Evolutionary conservation across 2,113 vertebrate species (phyloP).

Genomic region (Willisornis vidua): DNA sequence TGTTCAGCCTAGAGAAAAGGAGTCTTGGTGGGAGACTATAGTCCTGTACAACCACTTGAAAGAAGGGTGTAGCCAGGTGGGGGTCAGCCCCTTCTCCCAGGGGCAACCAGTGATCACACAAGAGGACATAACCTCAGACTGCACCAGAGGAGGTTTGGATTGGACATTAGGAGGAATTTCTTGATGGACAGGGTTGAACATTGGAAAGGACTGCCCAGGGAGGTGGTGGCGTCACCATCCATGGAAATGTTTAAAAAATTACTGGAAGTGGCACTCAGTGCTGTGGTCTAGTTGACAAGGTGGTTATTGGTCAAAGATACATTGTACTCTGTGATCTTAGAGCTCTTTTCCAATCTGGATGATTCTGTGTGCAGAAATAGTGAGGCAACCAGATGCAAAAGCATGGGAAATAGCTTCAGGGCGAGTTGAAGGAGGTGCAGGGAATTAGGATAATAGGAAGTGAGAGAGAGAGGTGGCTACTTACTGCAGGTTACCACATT

Average conservation of each 20-base stretch:
- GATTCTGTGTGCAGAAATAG: not conserved
- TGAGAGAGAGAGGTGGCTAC: accelerated
- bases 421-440: not conserved
- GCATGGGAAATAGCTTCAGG: not conserved
- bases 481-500: not conserved
- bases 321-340: not conserved
- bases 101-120: not conserved
- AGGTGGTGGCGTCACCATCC: not conserved
- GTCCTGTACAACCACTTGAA: not conserved
- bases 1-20: not conserved
- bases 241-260: not conserved
- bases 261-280: not conserved
- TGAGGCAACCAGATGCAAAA: not conserved
- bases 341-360: not conserved
- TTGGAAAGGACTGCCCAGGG: not conserved
- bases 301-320: not conserved
- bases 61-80: not conserved
- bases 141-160: not conserved
- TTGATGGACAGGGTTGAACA: accelerated
- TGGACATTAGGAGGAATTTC: not conserved
- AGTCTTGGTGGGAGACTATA: accelerated
- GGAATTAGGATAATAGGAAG: accelerated
- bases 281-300: not conserved
- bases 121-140: not conserved
- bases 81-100: not conserved